A percentile compares a stretch with the other conserved stretches of the same genome.
Conservation (phyloP, 2,797 vertebrate species). For the Percopsis omiscomaycus region DNA sequence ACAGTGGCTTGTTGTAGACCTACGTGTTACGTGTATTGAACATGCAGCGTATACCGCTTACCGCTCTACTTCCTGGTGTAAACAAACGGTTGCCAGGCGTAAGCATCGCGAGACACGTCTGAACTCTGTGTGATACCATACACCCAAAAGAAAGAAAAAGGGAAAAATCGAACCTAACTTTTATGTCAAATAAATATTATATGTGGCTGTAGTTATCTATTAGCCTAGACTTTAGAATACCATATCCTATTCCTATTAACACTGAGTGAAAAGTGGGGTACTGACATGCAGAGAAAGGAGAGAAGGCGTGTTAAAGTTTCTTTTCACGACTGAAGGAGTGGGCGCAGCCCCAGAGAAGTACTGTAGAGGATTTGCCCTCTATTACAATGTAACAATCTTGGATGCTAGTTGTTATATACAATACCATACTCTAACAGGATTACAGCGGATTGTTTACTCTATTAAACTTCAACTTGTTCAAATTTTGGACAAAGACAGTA, state of each 20-base stretch:
- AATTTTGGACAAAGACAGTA: background rate
- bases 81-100: conserved; percentile 68
- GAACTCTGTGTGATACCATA: no score
- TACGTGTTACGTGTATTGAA: conserved; percentile 24
- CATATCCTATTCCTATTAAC: no score
- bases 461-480: background rate
- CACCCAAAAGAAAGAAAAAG: no score
- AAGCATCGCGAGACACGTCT: conserved; percentile 59
- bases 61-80: conserved; percentile 47
- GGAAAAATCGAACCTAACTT: no score
- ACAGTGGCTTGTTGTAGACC: no score
- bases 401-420: background rate
- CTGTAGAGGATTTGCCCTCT: background rate
- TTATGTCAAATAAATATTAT: no score
- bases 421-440: conserved; percentile 1
- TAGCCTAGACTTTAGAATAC: no score
- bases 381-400: conserved; percentile 51
- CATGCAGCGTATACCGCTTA: background rate
- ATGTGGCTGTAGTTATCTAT: no score
- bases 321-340: conserved; percentile 31
- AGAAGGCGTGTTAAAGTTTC: background rate
- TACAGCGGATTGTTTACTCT: background rate
- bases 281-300: background rate
- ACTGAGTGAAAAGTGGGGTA: no score
- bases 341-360: conserved; percentile 14